Evolutionary conservation across 2,797 vertebrate species (phyloP), one percentile per base, ranked within the genome.

Genomic region (Rhincodon typus): DNA sequence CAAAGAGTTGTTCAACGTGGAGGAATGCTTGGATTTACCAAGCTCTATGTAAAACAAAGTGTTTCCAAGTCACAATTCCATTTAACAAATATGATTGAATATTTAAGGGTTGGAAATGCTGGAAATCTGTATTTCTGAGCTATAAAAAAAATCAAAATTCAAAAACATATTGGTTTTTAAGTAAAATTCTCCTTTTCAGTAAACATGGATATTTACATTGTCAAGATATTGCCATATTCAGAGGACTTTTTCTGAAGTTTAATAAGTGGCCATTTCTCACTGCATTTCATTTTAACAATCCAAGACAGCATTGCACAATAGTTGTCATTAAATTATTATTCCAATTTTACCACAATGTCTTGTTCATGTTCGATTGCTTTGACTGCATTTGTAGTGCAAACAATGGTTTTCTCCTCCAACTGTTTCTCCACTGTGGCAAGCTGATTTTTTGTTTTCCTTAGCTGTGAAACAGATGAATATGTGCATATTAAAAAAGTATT

Each of bases 371-470:
- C 97, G 0, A 97, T 97, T 96, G 97, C 98, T 96, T 97, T 98
- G 96, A 98, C 97, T 42, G 98, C 97, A 96, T 97, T 97, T 96
- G 97, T 96, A 6, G 98, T 98, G 97, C 98, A 98, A 82, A 98
- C 98, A 82, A 97, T 96, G 30, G 97, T 97, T 96, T 98, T 99
- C 97, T 98, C 98, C 98, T 98, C 98, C 72, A 99, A 69, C 95
- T 98, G 98, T 96, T 98, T 98, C 96, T 99, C 98, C 96, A 99
- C 96, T 0, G 97, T 97, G 84, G 98, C 97, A 95, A 98, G 97
- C 70, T 98, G 98, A 79, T 98, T 98, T 96, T 97, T 97, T 97
- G 98, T 99, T 97, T 98, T 98, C 96, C 97, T 98, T 96, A 98
- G 94, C 97, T 99, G 97, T 96, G 97, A 97, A 77, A 95, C 70